Conservation (phyloP, 1,140 invertebrate genomes). For the Thaumatotibia leucotreta region DNA sequence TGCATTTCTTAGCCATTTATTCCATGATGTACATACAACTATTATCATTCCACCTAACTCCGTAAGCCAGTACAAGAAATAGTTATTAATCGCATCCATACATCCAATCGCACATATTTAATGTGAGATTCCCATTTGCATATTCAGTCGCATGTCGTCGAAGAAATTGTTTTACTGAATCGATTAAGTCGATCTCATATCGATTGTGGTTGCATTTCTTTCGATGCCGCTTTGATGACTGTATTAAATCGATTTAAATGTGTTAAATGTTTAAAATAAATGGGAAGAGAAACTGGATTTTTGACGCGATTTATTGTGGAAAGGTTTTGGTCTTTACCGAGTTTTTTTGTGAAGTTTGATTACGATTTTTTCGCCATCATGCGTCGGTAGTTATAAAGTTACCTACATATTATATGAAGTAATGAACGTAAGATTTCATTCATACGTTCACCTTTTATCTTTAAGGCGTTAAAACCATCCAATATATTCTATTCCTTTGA, state of each 20-base stretch:
- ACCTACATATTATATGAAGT: too few species aligned
- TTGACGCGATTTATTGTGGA: not conserved
- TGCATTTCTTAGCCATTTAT: too few species aligned
- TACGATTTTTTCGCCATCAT: not conserved
- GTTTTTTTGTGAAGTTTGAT: not conserved
- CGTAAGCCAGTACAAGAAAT: not conserved
- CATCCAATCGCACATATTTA: constrained; percentile 15
- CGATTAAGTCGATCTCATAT: constrained; percentile 53
- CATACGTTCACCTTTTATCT: too few species aligned
- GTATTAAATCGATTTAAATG: constrained; percentile 32
- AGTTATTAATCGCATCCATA: constrained; percentile 3
- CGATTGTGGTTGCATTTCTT: constrained; percentile 49
- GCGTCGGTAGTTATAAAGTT: not conserved
- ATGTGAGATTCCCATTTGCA: constrained; percentile 38
- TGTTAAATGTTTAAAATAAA: constrained; percentile 10
- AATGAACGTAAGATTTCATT: too few species aligned
- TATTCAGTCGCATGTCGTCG: constrained; percentile 32
- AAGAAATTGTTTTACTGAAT: constrained; percentile 62
- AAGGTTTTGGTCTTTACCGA: not conserved
- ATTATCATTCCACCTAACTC: not conserved
- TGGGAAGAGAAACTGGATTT: not conserved
- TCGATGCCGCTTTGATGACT: constrained; percentile 32
- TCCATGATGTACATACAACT: too few species aligned
- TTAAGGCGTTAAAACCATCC: too few species aligned
- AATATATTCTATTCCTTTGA: too few species aligned